These are phyloP conservation scores for Rhadina sibilatrix DNA, from an alignment of 2,113 vertebrate genomes.

Conservation along the genomic window DNA sequence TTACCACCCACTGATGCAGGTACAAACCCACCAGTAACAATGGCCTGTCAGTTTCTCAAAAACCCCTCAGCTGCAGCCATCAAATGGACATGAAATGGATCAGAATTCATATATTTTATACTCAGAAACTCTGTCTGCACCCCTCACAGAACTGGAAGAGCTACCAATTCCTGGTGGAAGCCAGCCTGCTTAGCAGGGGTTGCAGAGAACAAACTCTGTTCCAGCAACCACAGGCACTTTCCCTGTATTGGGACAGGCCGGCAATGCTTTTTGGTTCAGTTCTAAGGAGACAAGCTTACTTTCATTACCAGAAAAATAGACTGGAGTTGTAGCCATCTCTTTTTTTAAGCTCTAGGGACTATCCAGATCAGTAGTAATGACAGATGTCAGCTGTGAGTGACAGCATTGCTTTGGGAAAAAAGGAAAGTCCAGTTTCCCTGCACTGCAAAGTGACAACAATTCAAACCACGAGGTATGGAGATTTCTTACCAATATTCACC, in stretches of 20 bases:
- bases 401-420: neutral
- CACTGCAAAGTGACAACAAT: neutral
- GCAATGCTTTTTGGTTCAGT: neutral
- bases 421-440: neutral
- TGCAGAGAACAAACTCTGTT: neutral
- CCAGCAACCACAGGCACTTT: neutral
- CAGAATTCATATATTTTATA: neutral
- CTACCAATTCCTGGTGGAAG: neutral
- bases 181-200: neutral
- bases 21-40: neutral
- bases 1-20: neutral
- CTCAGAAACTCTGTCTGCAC: neutral
- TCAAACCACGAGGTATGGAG: neutral
- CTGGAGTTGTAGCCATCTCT: neutral
- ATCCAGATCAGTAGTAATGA: neutral
- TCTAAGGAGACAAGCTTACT: neutral
- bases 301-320: neutral
- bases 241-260: neutral
- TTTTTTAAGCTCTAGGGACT: neutral
- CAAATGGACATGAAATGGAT: neutral
- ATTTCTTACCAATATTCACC: neutral
- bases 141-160: neutral
- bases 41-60: neutral
- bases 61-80: neutral
- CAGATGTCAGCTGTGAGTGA: neutral